Percentiles rank a stretch among this genome's conserved stretches.
Evolutionary conservation across 2,113 vertebrate species (phyloP).

Genomic region (Erpornis zantholeuca): DNA sequence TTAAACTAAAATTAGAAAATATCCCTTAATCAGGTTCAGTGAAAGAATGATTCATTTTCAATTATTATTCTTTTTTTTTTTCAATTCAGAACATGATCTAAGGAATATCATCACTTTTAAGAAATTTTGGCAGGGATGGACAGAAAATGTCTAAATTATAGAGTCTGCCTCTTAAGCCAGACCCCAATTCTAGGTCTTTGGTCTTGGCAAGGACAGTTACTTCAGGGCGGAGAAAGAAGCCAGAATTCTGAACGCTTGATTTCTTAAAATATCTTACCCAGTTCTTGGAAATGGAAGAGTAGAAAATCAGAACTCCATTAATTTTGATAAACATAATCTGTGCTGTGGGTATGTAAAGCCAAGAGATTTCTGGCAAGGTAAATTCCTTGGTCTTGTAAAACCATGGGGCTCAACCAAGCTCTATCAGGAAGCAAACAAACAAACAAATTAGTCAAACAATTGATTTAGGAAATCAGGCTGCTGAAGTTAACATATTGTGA

Average conservation of each 20-base stretch:
- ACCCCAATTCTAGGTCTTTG: background rate
- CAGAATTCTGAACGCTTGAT: background rate
- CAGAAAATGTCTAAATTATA: background rate
- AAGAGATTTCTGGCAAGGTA: background rate
- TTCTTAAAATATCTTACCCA: background rate
- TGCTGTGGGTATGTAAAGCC: background rate
- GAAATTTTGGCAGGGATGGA: background rate
- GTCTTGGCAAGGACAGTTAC: background rate
- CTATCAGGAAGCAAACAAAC: background rate
- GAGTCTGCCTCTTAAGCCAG: background rate
- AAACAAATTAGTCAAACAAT: background rate
- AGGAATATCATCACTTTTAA: background rate
- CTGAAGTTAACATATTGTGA: background rate
- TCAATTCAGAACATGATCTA: background rate
- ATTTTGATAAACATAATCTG: background rate
- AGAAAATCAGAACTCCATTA: background rate
- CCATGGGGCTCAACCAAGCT: accelerated
- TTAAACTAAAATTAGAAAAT: background rate
- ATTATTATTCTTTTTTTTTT: background rate
- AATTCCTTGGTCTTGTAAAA: background rate
- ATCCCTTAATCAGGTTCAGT: background rate
- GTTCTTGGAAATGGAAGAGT: background rate
- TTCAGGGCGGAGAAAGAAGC: background rate
- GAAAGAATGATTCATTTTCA: background rate
- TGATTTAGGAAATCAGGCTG: background rate